Evolutionary conservation across 1,140 invertebrate species (phyloP), one percentile per base, ranked within the genome.

Genomic region (Glossosoma conforme): DNA sequence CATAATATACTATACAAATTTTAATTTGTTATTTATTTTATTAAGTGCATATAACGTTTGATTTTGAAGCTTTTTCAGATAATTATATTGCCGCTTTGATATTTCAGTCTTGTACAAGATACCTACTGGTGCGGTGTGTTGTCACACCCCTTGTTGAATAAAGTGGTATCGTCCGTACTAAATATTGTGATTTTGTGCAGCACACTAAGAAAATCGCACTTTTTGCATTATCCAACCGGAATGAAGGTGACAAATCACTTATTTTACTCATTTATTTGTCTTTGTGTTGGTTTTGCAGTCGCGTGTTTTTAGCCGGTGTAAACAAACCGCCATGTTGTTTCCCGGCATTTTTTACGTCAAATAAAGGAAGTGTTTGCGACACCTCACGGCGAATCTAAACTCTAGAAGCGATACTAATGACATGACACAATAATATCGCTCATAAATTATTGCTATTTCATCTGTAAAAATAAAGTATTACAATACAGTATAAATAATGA

Each of bases 271-370:
- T 44, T 11, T 33, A 33, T 44, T n/a, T 19, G 19, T 32, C 20
- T 32, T 19, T 20, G 25, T 33, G 17, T 44, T 44, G 20, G 25
- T 44, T 44, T 19, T 11, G n/a, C 13, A 44, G 25, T 28, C 25
- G 25, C n/a, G n/a, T 28, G n/a, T n/a, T 28, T 28, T 6, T 28
- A 65, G 69, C 72, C 72, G 72, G 72, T 73, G 70, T 73, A 75
- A 75, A 75, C 70, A 73, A 73, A 73, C 70, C 69, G 69, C 70
- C 70, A 73, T 74, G 64, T 74, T 73, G 69, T 68, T 64, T 61
- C 65, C 63, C 66, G 62, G 38, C 47, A 58, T 44, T 55, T 60
- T 56, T 52, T 58, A 57, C 49, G 55, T 60, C 52, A 56, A 47
- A 44, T 19, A 25, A 22, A 8, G n/a, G 14, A 15, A 28, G 6